Evolutionary conservation across 1,140 invertebrate species (phyloP), one percentile per base, ranked within the genome.

Genomic region (Procambarus clarkii): DNA sequence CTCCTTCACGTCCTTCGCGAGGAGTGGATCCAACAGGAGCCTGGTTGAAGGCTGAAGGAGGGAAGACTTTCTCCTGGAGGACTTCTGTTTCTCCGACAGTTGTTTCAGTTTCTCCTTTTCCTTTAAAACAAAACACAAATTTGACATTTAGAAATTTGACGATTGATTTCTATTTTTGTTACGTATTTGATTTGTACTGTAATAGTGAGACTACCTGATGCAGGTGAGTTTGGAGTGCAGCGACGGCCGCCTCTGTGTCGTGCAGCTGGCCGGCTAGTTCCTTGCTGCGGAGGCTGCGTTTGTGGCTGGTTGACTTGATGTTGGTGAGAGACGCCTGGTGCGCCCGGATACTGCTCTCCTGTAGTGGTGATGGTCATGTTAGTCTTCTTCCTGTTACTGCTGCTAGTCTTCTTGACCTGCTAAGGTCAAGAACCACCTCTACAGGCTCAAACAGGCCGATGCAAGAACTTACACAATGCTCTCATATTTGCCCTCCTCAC

Each of bases 11-110:
- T 88, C 86, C 79, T 21, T 80, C 13, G 86, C 86, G 15, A 88
- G 64, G 78, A 88, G 34, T 45, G 86, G 86, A 34, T 88, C 86
- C 44, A 88, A 60, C 3, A 88, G 78, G 58, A 88, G 60, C 13
- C 86, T 54, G 34, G 86, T 50, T 9, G 86, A 78, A 44, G 86
- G 86, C 45, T 82, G 3, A 2, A 88, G 45, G 13, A 34, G 24
- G 5, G 21, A 18, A 11, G 64, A 48, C 15, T 34, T 60, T 21
- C 24, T 58, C 18, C 48, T 60, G 13, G 78, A 71, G 50, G 11
- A 24, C 24, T 44, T 44, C 44, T 82, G 86, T 58, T 79, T 88
- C 34, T 80, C 50, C 58, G 78, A 69, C 44, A 88, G 45, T 3
- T 69, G 13, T 46, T 50, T 81, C 3, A 80, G 45, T 21, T 82